Evolutionary conservation across 2,797 vertebrate species (phyloP), one percentile per base, ranked within the genome.

Genomic region (Carduelis carduelis): DNA sequence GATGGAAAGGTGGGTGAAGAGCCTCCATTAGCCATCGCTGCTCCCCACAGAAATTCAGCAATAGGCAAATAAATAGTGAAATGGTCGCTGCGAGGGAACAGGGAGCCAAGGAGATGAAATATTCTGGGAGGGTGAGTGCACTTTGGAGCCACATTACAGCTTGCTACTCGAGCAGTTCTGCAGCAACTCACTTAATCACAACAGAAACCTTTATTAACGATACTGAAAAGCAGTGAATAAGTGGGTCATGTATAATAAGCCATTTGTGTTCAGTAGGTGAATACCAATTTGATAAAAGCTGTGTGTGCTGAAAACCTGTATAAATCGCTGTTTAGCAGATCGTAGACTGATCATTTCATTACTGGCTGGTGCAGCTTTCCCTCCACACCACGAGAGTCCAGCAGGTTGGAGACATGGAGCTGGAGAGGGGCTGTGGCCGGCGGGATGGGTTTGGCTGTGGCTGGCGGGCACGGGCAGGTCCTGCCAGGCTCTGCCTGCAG

Each of bases 241-340:
- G 96, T 97, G 98, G 98, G 97, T 97, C 97, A 97, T 96, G 97
- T 96, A 96, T 97, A 97, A 97, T 96, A 97, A 98, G 97, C 97
- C 97, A 59, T 97, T 97, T 97, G 96, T 91, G 97, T 97, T 98
- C 97, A 94, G 97, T 87, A 97, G 97, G 97, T 97, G 98, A 97
- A 98, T 97, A 97, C 97, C 97, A 97, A 97, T 98, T 97, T 96
- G 97, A 97, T 97, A 95, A 97, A 96, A 97, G 96, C 96, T 65
- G 84, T 75, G 93, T 85, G 94, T 85, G 94, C 96, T 95, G 97
- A 92, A 97, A 91, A 87, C 90, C 61, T n/a, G 71, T 66, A 76
- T 85, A 95, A 96, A 97, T 96, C 90, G 96, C 96, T 96, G 97
- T 96, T 97, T 94, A 97, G 97, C 96, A 96, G 97, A 96, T 97